Evolutionary conservation across 1,140 invertebrate species (phyloP).

Genomic region (Argopecten irradians): DNA sequence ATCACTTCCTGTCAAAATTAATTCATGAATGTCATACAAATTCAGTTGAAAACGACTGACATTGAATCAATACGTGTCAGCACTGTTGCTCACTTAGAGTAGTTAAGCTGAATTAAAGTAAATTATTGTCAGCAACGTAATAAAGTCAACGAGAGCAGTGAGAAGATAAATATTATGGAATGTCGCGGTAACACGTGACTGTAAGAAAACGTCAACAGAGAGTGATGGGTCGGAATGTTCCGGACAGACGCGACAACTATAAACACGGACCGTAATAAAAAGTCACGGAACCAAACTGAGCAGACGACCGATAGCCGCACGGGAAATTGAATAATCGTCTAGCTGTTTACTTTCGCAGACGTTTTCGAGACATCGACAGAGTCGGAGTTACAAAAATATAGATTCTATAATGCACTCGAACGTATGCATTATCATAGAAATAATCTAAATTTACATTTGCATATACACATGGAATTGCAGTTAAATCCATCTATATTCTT

Average conservation of each 20-base stretch:
- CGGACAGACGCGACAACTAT: neutral
- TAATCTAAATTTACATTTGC: neutral
- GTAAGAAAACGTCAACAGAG: neutral
- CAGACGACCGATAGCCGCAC: neutral
- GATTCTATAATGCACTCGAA: neutral
- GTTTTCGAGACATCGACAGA: neutral
- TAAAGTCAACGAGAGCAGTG: neutral
- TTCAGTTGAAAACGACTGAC: neutral
- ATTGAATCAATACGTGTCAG: neutral
- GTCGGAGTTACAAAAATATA: neutral
- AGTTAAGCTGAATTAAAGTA: neutral
- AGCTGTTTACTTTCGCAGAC: constrained; percentile 5
- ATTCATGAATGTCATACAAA: neutral
- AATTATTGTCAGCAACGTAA: neutral
- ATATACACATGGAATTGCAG: neutral
- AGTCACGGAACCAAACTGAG: neutral
- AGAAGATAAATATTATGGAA: neutral
- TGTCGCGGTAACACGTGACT: neutral
- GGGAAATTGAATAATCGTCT: neutral
- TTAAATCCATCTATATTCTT: neutral
- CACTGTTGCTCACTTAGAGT: neutral
- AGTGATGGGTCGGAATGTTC: neutral
- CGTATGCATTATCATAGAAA: constrained; percentile 9
- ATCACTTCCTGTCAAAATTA: neutral
- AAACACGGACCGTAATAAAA: constrained; percentile 15